phyloP scores from a whole-genome alignment of 1,140 invertebrate species.

The Monomorium pharaonis region DNA sequence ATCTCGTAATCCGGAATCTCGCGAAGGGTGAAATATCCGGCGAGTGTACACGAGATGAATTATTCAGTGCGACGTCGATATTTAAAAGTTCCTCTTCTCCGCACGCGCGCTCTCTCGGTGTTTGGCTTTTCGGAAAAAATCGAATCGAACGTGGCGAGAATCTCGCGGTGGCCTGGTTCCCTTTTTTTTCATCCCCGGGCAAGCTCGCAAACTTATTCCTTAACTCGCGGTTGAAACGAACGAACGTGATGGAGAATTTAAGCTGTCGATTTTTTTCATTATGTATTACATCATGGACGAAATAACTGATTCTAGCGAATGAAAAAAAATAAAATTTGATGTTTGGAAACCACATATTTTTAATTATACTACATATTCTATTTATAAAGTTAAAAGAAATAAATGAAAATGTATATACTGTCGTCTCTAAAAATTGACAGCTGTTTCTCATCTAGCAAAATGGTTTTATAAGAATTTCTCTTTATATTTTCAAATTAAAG shows the following conservation, averaged over 20 bases:
- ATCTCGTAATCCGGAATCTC: slow-evolving; percentile 46
- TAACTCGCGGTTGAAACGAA: slow-evolving; percentile 65
- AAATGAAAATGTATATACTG: neutral
- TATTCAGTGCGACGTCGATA: slow-evolving; percentile 63
- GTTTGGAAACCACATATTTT: neutral
- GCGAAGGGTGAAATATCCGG: slow-evolving; percentile 44
- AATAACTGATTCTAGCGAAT: neutral
- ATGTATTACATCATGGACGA: neutral
- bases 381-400: neutral
- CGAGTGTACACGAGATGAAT: slow-evolving; percentile 44
- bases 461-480: neutral
- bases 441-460: neutral
- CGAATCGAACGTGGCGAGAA: slow-evolving; percentile 63
- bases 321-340: neutral
- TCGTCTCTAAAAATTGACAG: neutral
- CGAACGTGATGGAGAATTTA: slow-evolving; percentile 72
- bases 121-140: slow-evolving; percentile 68
- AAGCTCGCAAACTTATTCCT: slow-evolving; percentile 69
- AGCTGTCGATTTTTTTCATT: slow-evolving; percentile 44
- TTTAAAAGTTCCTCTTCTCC: slow-evolving; percentile 56
- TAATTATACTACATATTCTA: neutral
- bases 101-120: slow-evolving; percentile 49
- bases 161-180: slow-evolving; percentile 14
- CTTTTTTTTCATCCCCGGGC: slow-evolving; percentile 49
- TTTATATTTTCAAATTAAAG: slow-evolving; percentile 32